Evolutionary conservation across 2,888 invertebrate genomes (phyloP).

Genomic region (Drosophila atroscutellata): DNA sequence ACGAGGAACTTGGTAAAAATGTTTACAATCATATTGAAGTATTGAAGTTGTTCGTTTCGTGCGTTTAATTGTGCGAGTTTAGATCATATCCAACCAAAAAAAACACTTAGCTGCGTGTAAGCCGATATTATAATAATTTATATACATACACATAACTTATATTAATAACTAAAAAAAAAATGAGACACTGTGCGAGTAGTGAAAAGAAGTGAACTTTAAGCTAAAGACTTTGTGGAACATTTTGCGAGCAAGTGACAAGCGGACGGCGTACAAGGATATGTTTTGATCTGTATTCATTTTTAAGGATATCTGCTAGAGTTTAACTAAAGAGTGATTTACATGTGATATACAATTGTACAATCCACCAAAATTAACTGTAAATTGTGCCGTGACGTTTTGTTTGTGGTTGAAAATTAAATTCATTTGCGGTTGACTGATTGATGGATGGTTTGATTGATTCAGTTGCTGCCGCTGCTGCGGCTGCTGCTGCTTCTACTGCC

Average conservation of each 20-base stretch:
- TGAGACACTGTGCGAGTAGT: conserved; percentile 13
- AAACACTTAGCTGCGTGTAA: conserved; percentile 29
- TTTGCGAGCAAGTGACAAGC: conserved; percentile 39
- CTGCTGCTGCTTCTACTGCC: conserved; percentile 17
- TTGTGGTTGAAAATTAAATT: conserved; percentile 68
- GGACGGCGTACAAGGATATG: conserved; percentile 39
- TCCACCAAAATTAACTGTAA: conserved; percentile 50
- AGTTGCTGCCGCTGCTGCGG: conserved; percentile 5
- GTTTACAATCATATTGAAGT: conserved; percentile 79
- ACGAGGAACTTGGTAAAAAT: conserved; percentile 73
- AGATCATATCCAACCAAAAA: conserved; percentile 2
- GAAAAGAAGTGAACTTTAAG: conserved; percentile 34
- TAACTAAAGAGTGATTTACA: not conserved
- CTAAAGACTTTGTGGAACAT: conserved; percentile 34
- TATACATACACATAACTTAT: conserved; percentile 7
- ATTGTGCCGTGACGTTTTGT: conserved; percentile 57
- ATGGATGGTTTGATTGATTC: conserved; percentile 79
- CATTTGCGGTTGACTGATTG: conserved; percentile 74
- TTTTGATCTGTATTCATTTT: conserved; percentile 4
- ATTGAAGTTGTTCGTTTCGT: conserved; percentile 63
- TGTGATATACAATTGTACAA: conserved; percentile 2
- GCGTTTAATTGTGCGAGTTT: conserved; percentile 53
- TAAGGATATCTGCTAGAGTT: conserved; percentile 20
- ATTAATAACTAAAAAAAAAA: not conserved
- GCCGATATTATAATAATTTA: conserved; percentile 11